A percentile compares a stretch with the other conserved stretches of the same genome.
phyloP scores from a whole-genome alignment of 1,140 invertebrate genomes.

The Latrodectus geometricus region DNA sequence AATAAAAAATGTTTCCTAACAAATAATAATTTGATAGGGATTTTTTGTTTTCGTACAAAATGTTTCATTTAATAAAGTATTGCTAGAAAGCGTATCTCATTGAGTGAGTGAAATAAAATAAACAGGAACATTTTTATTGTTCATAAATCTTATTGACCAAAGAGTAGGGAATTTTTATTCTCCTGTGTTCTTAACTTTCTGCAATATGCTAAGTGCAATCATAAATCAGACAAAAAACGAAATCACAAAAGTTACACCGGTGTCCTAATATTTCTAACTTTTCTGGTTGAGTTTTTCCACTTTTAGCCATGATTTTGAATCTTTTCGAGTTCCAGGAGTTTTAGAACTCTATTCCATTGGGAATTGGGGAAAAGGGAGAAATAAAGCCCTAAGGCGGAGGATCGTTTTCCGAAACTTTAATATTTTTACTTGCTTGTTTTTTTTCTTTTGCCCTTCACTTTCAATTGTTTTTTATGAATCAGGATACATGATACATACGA shows the following conservation, averaged over 20 bases:
- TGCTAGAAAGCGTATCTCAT: too few relatives aligned
- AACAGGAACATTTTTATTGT: too few relatives aligned
- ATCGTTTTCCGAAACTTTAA: background rate
- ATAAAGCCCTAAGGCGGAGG: background rate
- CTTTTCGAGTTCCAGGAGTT: slow-evolving; percentile 11
- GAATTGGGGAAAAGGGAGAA: slow-evolving; percentile 6
- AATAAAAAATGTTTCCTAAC: too few relatives aligned
- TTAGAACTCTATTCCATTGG: slow-evolving; percentile 8
- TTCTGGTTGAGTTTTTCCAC: background rate
- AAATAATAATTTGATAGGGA: too few relatives aligned
- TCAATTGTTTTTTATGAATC: background rate
- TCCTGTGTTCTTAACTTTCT: background rate
- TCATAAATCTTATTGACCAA: too few relatives aligned
- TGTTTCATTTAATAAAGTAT: too few relatives aligned
- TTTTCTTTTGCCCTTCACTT: background rate
- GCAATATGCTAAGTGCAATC: slow-evolving; percentile 11
- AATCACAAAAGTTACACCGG: slow-evolving; percentile 15
- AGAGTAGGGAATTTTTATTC: background rate
- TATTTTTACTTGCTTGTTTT: background rate
- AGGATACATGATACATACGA: background rate
- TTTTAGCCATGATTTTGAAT: background rate
- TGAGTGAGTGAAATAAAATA: too few relatives aligned
- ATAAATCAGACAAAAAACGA: slow-evolving; percentile 10
- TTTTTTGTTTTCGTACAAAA: too few relatives aligned
- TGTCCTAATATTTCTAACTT: slow-evolving; percentile 19